Evolutionary conservation across 2,797 vertebrate genomes (phyloP), one percentile per base, ranked within the genome.

Genomic region (Corythornis leucogaster): DNA sequence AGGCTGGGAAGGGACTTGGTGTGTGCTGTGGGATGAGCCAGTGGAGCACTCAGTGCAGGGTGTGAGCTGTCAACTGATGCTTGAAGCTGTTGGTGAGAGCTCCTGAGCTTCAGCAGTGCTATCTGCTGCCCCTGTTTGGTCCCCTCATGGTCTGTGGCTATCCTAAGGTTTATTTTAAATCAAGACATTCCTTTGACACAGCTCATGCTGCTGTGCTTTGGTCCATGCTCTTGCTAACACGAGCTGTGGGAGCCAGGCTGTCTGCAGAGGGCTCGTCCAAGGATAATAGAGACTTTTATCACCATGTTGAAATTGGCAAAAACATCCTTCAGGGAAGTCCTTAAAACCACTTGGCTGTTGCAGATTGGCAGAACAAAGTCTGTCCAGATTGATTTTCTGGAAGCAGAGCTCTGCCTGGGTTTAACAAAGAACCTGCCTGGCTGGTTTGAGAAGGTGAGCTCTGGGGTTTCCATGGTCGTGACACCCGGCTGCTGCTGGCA

Each of bases 371-470:
- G 88, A 78, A 30, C 51, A 48, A 61, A 77, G 15, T 6, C 63
- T 38, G 21, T 91, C 70, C 59, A 63, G 63, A 81, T 26, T 48
- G n/a, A 33, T 35, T 58, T 66, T 78, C 63, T 96, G 77, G 58
- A 69, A 73, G 77, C 78, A 79, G 77, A 84, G 51, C 80, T 92
- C 42, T 85, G 54, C 68, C 58, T 26, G 61, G 16, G 8, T 93
- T 92, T 94, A 59, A 58, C 79, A 89, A 50, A 90, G 93, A 91
- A 94, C 95, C 89, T 51, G 95, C 59, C 95, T 8, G 2, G 62
- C 93, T 90, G 90, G 95, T 94, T 95, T 91, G 86, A 48, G 68
- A 70, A 91, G 78, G 93, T 81, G 92, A 95, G 51, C 82, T 67
- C 83, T 88, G 93, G 78, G 93, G 78, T 81, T 92, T 92, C 68